Evolutionary conservation across 37 sponge, comb jelly and placozoan genomes (phyloP), one percentile per base, ranked within the genome.

Genomic region (Petrosia ficiformis): DNA sequence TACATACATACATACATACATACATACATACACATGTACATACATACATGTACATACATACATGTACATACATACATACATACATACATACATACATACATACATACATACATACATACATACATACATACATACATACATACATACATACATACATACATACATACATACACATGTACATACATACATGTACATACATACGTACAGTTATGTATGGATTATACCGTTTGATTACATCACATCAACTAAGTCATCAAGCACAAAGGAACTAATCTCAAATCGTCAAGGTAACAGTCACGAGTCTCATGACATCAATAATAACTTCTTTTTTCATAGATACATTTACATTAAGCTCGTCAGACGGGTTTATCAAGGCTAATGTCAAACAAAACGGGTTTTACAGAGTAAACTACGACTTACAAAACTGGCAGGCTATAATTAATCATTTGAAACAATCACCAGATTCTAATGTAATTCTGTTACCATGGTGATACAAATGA

Each of bases 401-500:
- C 41, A 73, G 96, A 3, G 93, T 95, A 32, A 95, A 95, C 79
- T 95, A 95, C 39, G 83, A 92, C 16, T 14, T 28, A 6, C 22
- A 34, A 1, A 85, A 83, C 39, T 95, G 96, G 96, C 10, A 37
- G 16, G 37, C 22, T 1, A 76, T 92, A 34, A 86, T 32, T 6
- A 28, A 65, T 0, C 73, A 89, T 36, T 77, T 95, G 3, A 65
- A 29, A 22, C 33, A 3, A 24, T 5, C 71, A 25, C 39, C 68
- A 2, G 6, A 37, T 14, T n/a, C 28, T 65, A 29, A 3, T 26
- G 26, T 42, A 44, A 44, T n/a, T 42, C 43, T 42, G 43, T 44
- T 72, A 5, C 4, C 54, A 48, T 48, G 54, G 8, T 19, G 54
- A 48, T 48, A 19, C 14, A 8, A 48, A 48, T 48, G 14, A 48